Evolutionary conservation across 2,797 vertebrate genomes (phyloP).

Genomic region (Balearica regulorum): DNA sequence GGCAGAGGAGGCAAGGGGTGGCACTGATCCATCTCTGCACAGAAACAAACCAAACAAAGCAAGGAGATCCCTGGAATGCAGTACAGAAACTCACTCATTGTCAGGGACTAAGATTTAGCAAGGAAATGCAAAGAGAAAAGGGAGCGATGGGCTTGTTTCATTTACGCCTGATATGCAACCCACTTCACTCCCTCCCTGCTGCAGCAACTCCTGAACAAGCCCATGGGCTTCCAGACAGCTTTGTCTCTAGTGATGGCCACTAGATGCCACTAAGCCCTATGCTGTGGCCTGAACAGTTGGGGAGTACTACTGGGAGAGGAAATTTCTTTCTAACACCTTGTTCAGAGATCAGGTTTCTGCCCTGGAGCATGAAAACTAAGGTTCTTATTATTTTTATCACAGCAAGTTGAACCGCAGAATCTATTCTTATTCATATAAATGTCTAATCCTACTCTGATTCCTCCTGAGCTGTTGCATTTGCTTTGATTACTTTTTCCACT

Average conservation of each 20-base stretch:
- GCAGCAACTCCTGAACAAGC: background rate
- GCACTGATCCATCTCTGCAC: background rate
- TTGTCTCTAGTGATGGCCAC: background rate
- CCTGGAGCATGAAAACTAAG: background rate
- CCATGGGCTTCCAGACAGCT: background rate
- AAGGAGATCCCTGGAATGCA: background rate
- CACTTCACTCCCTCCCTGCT: background rate
- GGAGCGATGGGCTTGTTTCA: background rate
- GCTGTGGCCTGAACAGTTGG: background rate
- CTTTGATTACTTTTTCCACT: conserved; percentile 41
- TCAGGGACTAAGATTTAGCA: background rate
- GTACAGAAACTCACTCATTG: background rate
- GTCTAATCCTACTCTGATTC: conserved; percentile 50
- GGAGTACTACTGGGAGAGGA: background rate
- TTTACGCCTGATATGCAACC: background rate
- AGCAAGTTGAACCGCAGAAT: conserved; percentile 12
- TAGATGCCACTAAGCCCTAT: background rate
- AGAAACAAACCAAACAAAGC: background rate
- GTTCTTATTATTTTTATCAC: conserved; percentile 40
- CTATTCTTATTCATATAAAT: conserved; percentile 46
- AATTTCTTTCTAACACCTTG: conserved; percentile 3
- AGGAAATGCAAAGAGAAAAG: background rate
- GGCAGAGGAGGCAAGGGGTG: background rate
- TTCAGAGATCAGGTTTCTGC: conserved; percentile 21
- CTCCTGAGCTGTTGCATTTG: conserved; percentile 47